These are phyloP conservation scores for Xylota sylvarum DNA, from an alignment of 2,888 invertebrate species.

Conservation along the genomic window DNA sequence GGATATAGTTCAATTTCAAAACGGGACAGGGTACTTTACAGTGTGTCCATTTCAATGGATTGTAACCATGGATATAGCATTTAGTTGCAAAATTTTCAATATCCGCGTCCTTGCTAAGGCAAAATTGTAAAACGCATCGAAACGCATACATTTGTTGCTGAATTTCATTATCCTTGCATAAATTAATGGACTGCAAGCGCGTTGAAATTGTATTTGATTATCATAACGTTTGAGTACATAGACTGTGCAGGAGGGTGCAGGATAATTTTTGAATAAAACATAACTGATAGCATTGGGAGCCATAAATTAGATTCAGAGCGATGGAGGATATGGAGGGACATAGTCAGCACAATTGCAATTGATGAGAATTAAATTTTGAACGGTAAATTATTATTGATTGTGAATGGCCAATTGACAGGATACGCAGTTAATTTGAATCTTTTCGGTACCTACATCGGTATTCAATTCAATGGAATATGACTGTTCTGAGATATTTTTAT, in stretches of 20 bases:
- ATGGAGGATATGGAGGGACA: no score
- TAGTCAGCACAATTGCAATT: slow-evolving; percentile 20
- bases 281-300: not conserved
- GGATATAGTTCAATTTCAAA: not conserved
- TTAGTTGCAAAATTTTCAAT: not conserved
- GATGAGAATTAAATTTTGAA: slow-evolving; percentile 26
- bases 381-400: not conserved
- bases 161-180: slow-evolving; percentile 29
- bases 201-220: slow-evolving; percentile 55
- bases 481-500: no score
- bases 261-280: slow-evolving; percentile 12
- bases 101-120: not conserved
- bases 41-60: not conserved
- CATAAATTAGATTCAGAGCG: not conserved
- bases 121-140: slow-evolving; percentile 25
- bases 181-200: slow-evolving; percentile 58
- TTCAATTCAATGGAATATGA: no score
- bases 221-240: slow-evolving; percentile 6
- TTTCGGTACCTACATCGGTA: no score
- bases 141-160: slow-evolving; percentile 23
- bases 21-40: not conserved
- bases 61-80: not conserved
- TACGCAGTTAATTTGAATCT: no score
- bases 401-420: not conserved
- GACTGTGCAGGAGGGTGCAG: not conserved